These are phyloP conservation scores for Oryzias celebensis DNA, from an alignment of 2,113 vertebrate genomes.

Conservation along the genomic window DNA sequence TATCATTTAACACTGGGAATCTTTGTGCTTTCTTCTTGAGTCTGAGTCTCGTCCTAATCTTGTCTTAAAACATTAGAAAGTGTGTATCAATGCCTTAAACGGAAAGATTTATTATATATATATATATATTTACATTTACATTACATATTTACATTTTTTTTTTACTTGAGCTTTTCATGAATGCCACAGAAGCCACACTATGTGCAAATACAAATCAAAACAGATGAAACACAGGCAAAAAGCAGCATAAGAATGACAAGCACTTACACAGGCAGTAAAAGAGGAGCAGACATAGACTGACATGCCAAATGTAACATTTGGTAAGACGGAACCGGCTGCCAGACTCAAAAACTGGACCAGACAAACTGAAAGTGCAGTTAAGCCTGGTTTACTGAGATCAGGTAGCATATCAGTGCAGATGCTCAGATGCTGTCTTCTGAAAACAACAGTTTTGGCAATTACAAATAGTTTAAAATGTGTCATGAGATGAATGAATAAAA, in stretches of 20 bases:
- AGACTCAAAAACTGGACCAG: neutral
- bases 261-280: slow-evolving; percentile 9
- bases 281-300: slow-evolving; percentile 4
- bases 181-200: neutral
- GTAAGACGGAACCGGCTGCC: slow-evolving; percentile 10
- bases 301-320: slow-evolving; percentile 18
- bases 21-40: too few species aligned
- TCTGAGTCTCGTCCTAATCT: too few species aligned
- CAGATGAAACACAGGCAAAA: slow-evolving; percentile 2
- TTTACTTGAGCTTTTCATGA: neutral
- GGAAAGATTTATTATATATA: too few species aligned
- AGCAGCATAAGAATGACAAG: slow-evolving; percentile 11
- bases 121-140: too few species aligned
- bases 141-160: too few species aligned
- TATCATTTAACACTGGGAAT: too few species aligned
- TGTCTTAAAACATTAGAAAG: too few species aligned
- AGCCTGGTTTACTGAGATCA: neutral
- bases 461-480: slow-evolving; percentile 5
- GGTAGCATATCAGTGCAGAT: neutral
- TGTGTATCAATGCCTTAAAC: too few species aligned
- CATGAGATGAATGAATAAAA: slow-evolving; percentile 36
- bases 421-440: neutral
- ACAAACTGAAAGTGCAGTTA: neutral
- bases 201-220: neutral
- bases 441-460: slow-evolving; percentile 18